Percentiles rank a stretch among this genome's conserved stretches.
Conservation (phyloP, 2,888 invertebrate genomes). For the Pollenia angustigena region DNA sequence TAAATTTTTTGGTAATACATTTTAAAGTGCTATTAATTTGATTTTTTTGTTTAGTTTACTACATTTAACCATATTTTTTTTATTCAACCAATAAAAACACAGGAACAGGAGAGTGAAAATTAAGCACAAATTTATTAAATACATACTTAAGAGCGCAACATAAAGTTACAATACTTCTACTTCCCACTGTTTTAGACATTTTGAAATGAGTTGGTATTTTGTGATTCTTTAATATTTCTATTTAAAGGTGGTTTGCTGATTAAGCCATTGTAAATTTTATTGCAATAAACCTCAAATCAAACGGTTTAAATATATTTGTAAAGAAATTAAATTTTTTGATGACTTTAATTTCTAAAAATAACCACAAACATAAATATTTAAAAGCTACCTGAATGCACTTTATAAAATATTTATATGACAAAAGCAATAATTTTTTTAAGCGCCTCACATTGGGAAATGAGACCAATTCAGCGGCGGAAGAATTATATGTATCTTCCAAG, state of each 20-base stretch:
- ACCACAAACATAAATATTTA: background rate
- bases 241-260: slow-evolving; percentile 55
- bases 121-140: background rate
- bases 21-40: slow-evolving; percentile 53
- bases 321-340: background rate
- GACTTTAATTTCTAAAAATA: background rate
- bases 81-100: background rate
- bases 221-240: background rate
- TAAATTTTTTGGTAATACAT: background rate
- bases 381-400: too few relatives aligned
- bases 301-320: too few relatives aligned
- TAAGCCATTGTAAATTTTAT: slow-evolving; percentile 29
- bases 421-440: too few relatives aligned
- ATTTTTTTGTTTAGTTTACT: slow-evolving; percentile 46
- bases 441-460: too few relatives aligned
- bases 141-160: too few relatives aligned
- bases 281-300: background rate
- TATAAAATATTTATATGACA: too few relatives aligned
- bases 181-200: background rate
- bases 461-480: too few relatives aligned
- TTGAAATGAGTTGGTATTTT: slow-evolving; percentile 7
- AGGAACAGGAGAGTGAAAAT: background rate
- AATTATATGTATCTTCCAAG: too few relatives aligned
- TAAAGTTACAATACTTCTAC: too few relatives aligned
- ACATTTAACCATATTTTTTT: slow-evolving; percentile 40